phyloP scores from a whole-genome alignment of 2,113 vertebrate species.

The Nestor notabilis region DNA sequence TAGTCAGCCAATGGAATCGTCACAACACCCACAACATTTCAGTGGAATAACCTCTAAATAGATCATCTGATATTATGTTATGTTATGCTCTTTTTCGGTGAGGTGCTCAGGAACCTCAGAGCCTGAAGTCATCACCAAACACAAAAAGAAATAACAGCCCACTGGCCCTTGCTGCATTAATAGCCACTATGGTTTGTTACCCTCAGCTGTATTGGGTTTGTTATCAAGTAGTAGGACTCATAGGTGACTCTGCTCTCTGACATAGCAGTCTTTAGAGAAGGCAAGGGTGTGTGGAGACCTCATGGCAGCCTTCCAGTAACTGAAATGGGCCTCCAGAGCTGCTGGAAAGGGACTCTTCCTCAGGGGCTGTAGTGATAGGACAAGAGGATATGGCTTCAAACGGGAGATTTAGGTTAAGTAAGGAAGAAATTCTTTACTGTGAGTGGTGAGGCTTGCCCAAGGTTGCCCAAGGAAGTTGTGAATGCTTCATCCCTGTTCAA shows the following conservation, averaged over 20 bases:
- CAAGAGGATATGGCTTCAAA: neutral
- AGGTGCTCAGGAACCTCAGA: neutral
- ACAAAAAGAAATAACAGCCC: neutral
- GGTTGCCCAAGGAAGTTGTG: neutral
- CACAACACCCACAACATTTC: neutral
- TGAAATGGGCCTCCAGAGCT: neutral
- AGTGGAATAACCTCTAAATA: neutral
- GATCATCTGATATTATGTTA: neutral
- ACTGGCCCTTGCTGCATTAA: neutral
- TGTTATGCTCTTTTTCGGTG: neutral
- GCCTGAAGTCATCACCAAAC: neutral
- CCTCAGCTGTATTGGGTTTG: neutral
- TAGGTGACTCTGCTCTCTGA: neutral
- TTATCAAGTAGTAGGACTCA: neutral
- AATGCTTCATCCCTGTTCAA: neutral
- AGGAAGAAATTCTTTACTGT: neutral
- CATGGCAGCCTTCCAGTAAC: neutral
- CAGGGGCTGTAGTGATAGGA: neutral
- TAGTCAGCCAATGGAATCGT: neutral
- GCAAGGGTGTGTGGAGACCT: neutral
- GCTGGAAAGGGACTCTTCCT: neutral
- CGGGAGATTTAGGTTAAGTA: neutral
- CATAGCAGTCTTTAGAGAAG: neutral
- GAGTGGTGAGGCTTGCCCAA: neutral
- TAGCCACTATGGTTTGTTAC: neutral